Evolutionary conservation across 2,113 vertebrate species (phyloP).

Genomic region (Eonycteris spelaea): DNA sequence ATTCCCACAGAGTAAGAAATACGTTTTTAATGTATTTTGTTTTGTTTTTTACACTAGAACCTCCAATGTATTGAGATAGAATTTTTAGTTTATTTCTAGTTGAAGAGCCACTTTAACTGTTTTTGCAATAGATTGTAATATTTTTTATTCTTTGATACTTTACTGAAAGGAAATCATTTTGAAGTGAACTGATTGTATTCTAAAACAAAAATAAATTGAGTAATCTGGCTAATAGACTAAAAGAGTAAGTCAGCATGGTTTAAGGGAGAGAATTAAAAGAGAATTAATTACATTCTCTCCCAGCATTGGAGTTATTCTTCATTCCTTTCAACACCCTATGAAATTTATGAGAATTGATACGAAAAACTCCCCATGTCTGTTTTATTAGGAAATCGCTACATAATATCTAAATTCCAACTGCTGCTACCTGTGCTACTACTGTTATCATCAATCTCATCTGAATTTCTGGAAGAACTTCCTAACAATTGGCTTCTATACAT

Average conservation of each 20-base stretch:
- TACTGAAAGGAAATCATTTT: not conserved
- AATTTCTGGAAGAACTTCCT: not conserved
- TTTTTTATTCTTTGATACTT: not conserved
- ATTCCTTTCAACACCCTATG: not conserved
- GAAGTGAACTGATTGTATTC: not conserved
- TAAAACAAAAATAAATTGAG: not conserved
- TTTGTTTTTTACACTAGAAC: slow-evolving; percentile 6
- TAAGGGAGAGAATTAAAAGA: not conserved
- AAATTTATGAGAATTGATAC: too few relatives aligned
- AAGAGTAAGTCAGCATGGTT: not conserved
- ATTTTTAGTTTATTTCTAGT: slow-evolving; percentile 29
- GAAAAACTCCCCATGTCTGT: not conserved
- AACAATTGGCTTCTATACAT: not conserved
- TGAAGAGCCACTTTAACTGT: not conserved
- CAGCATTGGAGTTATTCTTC: not conserved
- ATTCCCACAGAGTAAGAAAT: slow-evolving; percentile 87
- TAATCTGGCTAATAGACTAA: not conserved
- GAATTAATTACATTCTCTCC: slow-evolving; percentile 13
- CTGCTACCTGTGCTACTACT: not conserved
- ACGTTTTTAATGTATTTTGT: not conserved
- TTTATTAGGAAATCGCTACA: not conserved
- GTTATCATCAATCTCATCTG: not conserved
- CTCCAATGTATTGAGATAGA: not conserved
- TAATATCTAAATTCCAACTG: not conserved
- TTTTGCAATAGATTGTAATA: not conserved